Base-by-base conservation (phyloP, 2,888 invertebrate species). In the Melanargia galathea region DNA sequence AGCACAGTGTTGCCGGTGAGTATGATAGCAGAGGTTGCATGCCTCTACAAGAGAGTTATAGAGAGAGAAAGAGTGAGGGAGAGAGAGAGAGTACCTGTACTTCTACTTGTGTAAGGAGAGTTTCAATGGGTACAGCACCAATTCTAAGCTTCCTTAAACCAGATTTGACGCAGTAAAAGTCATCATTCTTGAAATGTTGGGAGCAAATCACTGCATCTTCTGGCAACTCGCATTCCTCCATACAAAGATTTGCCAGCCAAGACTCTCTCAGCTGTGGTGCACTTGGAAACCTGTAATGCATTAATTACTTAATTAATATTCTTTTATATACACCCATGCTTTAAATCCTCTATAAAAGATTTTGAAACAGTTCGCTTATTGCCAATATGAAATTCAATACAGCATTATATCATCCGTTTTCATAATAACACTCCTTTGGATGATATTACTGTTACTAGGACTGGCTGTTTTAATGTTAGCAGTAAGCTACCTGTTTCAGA, bases 241-340 rank as follows among this genome's bases (percentile, higher is more conserved):
- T 11, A 11, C 51, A 30, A 5, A 51, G n/a, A 11, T 16, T 26
- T 3, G 5, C 18, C 51, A 51, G 11, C 51, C 51, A 51, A 8
- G 10, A 18, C 10, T 51, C 8, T n/a, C 18, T 30, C 7, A 33
- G 16, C n/a, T 3, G 4, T 24, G 13, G 26, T n/a, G 0, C 24
- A 8, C 10, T 51, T 8, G 51, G 51, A 30, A 51, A 10, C 18
- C 48, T 49, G 26, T 8, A 49, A 49, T 24, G 22, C n/a, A n/a
- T n/a, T n/a, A n/a, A n/a, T n/a, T n/a, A 0, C 1, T 38, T 13
- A 13, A 45, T 2, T 8, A 45, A 10, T 10, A 45, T n/a, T n/a
- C n/a, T n/a, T n/a, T n/a, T n/a, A n/a, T n/a, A n/a, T n/a, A n/a
- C n/a, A n/a, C n/a, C n/a, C n/a, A n/a, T n/a, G n/a, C n/a, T n/a